Percentiles rank a stretch among this genome's conserved stretches.
phyloP scores from a whole-genome alignment of 2,888 invertebrate species.

The Hydraecia micacea region DNA sequence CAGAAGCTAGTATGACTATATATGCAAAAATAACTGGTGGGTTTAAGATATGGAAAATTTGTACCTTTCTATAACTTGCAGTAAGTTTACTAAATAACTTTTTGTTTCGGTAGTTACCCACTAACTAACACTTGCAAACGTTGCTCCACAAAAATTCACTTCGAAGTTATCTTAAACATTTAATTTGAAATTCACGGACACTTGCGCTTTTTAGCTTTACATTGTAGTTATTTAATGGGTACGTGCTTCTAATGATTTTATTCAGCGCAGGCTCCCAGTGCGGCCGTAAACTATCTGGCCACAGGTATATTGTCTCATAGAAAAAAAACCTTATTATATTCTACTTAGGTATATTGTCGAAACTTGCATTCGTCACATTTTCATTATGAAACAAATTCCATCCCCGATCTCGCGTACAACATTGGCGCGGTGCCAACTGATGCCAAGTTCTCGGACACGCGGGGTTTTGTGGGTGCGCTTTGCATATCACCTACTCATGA shows the following conservation, averaged over 20 bases:
- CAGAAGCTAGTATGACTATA: constrained; percentile 43
- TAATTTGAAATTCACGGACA: not conserved
- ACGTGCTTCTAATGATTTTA: not conserved
- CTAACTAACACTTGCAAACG: not conserved
- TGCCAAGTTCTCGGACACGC: constrained; percentile 30
- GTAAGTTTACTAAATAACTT: not conserved
- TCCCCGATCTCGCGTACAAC: not conserved
- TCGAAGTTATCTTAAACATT: no score
- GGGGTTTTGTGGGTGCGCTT: not conserved
- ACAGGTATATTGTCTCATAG: not conserved
- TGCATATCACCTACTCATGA: constrained; percentile 14
- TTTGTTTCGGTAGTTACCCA: not conserved
- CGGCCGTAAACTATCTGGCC: not conserved
- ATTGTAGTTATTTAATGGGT: not conserved
- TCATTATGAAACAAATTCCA: constrained; percentile 8
- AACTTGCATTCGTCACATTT: not conserved
- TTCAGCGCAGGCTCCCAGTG: not conserved
- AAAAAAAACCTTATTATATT: not conserved
- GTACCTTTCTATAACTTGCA: no score
- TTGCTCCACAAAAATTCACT: not conserved
- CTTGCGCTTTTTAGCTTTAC: not conserved
- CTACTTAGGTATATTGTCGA: not conserved
- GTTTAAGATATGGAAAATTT: constrained; percentile 25
- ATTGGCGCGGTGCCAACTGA: constrained; percentile 39
- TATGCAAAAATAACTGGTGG: constrained; percentile 44